These are phyloP conservation scores for Lytechinus variegatus DNA, from an alignment of 35 echinoderm and acorn worm genomes.

Conservation along the genomic window DNA sequence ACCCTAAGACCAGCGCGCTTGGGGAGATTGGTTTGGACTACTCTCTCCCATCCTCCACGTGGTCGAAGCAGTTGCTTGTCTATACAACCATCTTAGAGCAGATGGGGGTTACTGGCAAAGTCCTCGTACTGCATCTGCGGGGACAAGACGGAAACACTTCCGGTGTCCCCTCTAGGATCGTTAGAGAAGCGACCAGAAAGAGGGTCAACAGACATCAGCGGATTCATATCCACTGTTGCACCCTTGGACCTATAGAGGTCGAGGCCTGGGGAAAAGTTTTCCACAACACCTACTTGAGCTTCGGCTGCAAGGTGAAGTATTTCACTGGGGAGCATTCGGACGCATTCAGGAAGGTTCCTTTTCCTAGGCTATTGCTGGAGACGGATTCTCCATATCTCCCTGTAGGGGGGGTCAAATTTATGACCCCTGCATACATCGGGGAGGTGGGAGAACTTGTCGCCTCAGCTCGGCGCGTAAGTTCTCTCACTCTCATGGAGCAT, in stretches of 20 bases:
- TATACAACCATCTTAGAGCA: background rate
- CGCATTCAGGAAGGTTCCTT: background rate
- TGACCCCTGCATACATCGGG: background rate
- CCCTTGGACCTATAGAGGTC: background rate
- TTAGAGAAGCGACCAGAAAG: too few relatives aligned
- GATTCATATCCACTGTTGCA: background rate
- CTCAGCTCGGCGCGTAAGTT: background rate
- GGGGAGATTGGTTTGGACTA: background rate
- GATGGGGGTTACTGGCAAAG: background rate
- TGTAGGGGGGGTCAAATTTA: background rate
- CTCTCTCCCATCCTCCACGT: background rate
- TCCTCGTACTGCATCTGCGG: background rate
- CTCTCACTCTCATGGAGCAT: background rate
- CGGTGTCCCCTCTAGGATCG: background rate
- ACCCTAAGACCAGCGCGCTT: background rate
- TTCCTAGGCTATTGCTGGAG: background rate
- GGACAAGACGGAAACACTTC: background rate
- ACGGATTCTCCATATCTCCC: background rate
- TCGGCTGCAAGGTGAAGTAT: background rate
- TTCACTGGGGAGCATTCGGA: background rate
- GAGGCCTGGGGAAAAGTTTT: background rate
- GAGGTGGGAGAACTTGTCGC: background rate
- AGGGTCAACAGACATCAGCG: background rate
- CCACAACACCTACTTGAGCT: background rate
- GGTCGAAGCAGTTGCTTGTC: background rate